Conservation (phyloP, 30 jellyfish, hydroid and myxozoan species). For the Morbakka virulenta region DNA sequence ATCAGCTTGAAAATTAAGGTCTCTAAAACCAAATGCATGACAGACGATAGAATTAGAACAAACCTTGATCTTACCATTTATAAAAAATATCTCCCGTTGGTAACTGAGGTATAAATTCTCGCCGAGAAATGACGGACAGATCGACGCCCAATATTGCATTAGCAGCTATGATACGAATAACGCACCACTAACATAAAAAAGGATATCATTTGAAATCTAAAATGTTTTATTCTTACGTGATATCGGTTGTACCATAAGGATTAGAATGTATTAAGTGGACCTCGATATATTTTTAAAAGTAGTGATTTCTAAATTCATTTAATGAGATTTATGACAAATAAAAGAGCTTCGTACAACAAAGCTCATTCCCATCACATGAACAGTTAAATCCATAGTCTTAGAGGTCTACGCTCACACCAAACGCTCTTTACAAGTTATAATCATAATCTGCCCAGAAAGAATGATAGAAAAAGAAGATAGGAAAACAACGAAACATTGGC, state of each 20-base stretch:
- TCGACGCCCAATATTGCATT: conserved; percentile 35
- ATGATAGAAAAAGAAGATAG: background rate
- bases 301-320: too few species aligned
- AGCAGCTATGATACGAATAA: conserved; percentile 11
- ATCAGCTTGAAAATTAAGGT: too few species aligned
- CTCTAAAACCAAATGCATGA: conserved; percentile 44
- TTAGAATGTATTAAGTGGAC: too few species aligned
- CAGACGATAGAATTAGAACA: conserved; percentile 35
- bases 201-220: conserved; percentile 9
- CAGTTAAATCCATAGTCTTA: too few species aligned
- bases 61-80: conserved; percentile 15
- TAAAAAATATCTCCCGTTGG: conserved; percentile 4
- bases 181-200: conserved; percentile 26
- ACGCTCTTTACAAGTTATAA: too few species aligned
- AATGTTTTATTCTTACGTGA: conserved; percentile 16
- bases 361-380: too few species aligned
- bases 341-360: too few species aligned
- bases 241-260: conserved; percentile 11
- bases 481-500: background rate
- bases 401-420: too few species aligned
- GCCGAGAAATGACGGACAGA: conserved; percentile 9
- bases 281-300: too few species aligned
- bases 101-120: conserved; percentile 27
- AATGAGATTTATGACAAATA: too few species aligned
- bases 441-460: too few species aligned